Conservation (phyloP, 2,888 invertebrate species). For the Zygogramma bicolorata region DNA sequence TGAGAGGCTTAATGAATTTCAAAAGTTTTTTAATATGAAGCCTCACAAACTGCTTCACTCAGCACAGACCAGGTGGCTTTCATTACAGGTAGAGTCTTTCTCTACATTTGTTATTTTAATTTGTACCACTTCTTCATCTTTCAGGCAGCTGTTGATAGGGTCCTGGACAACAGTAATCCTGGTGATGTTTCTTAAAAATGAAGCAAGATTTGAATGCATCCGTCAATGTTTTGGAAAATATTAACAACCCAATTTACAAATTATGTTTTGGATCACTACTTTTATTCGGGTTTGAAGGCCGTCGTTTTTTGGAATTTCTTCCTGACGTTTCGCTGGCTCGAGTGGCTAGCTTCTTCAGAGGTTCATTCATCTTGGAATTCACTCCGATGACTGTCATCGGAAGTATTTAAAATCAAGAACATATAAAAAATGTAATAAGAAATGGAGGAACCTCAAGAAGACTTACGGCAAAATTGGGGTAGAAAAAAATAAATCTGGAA, state of each 20-base stretch:
- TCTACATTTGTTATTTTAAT: not conserved
- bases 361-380: too few species aligned
- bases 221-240: conserved; percentile 8
- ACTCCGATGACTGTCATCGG: too few species aligned
- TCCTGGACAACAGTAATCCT: conserved; percentile 21
- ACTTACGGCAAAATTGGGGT: too few species aligned
- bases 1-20: conserved; percentile 20
- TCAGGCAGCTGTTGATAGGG: conserved; percentile 27
- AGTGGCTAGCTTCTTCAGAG: too few species aligned
- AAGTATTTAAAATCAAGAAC: too few species aligned
- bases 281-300: too few species aligned
- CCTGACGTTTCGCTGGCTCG: too few species aligned
- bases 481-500: conserved; percentile 18
- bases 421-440: too few species aligned
- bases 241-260: conserved; percentile 24
- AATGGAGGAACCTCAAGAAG: too few species aligned
- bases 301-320: too few species aligned
- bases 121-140: conserved; percentile 8
- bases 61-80: conserved; percentile 31
- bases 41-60: conserved; percentile 28
- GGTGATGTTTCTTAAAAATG: conserved; percentile 16
- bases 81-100: conserved; percentile 21
- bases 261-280: conserved; percentile 17
- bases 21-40: conserved; percentile 24
- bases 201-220: conserved; percentile 12